These are phyloP conservation scores for Agapornis roseicollis DNA, from an alignment of 2,113 vertebrate species.

Conservation along the genomic window DNA sequence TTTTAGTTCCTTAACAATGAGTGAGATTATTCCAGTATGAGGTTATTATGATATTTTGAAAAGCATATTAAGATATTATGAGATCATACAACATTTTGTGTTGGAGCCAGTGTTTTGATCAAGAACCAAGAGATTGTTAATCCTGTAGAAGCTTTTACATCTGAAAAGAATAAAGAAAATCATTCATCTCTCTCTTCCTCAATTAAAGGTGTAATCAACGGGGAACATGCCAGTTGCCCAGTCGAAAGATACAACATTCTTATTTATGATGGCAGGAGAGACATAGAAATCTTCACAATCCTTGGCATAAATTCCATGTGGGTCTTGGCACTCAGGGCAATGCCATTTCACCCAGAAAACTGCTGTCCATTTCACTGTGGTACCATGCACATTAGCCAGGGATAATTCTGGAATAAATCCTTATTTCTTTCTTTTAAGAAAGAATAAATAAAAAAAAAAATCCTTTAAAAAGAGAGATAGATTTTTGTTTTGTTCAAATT, in stretches of 20 bases:
- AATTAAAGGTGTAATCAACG: slow-evolving; percentile 19
- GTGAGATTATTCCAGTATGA: background rate
- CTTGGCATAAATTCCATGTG: slow-evolving; percentile 24
- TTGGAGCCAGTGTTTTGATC: background rate
- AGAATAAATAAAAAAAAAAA: background rate
- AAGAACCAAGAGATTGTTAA: background rate
- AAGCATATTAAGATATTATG: background rate
- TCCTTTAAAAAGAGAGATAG: slow-evolving; percentile 23
- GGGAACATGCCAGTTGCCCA: background rate
- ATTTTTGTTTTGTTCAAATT: slow-evolving; percentile 69
- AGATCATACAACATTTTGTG: background rate
- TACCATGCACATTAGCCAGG: slow-evolving; percentile 4
- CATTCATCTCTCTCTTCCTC: slow-evolving; percentile 1
- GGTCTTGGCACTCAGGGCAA: slow-evolving; percentile 27
- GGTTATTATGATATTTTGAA: background rate
- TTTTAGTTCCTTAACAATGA: background rate
- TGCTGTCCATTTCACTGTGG: slow-evolving; percentile 44
- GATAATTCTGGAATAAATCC: slow-evolving; percentile 29
- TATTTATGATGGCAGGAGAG: slow-evolving; percentile 42
- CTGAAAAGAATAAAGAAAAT: slow-evolving; percentile 33
- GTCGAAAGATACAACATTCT: slow-evolving; percentile 21
- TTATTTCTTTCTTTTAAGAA: background rate
- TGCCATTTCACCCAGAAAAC: slow-evolving; percentile 62
- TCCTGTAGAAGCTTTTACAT: background rate
- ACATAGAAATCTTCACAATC: slow-evolving; percentile 21